Evolutionary conservation across 2,888 invertebrate species (phyloP), one percentile per base, ranked within the genome.

Genomic region (Cetonia aurata): DNA sequence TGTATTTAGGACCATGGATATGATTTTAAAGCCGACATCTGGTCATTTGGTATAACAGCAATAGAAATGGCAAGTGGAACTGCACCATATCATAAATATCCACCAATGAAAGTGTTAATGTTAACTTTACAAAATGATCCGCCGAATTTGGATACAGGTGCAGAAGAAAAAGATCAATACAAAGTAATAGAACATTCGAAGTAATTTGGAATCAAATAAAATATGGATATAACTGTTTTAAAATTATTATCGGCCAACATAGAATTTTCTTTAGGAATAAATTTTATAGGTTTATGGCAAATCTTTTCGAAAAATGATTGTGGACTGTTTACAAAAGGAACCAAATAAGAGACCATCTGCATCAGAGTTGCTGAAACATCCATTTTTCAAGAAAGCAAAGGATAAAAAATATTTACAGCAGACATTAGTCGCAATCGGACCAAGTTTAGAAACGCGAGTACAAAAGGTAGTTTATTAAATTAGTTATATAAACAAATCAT

Each of bases 91-190:
- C 98, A 99, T 83, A 98, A 97, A 84, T 99, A 96, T 83, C 98
- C 99, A 41, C 98, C 99, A 0, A 98, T 99, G 98, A 99, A 99
- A 87, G 96, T 99, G 65, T 87, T 99, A 69, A 98, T 99, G 98
- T 86, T 99, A 75, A 99, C 99, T 0, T 86, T 99, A 71, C 98
- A 99, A 86, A 99, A 99, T 81, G 99, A 99, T 80, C 98, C 99
- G 10, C 99, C 99, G 0, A 94, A 93, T 52, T 87, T 99, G 78
- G 99, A 99, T 80, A 96, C 98, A 65, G 92, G 90, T 82, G 94
- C 97, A 0, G 97, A 98, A 77, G 96, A 97, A 79, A 98, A 96
- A 83, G 98, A 99, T 82, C 99, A 99, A 85, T 99, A 98, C 84
- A 98, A 99, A 78, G 83, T 83, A 79, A 0, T 57, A 8, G 17